Evolutionary conservation across 2,113 vertebrate genomes (phyloP), one percentile per base, ranked within the genome.

Genomic region (Cryptotis parvus): DNA sequence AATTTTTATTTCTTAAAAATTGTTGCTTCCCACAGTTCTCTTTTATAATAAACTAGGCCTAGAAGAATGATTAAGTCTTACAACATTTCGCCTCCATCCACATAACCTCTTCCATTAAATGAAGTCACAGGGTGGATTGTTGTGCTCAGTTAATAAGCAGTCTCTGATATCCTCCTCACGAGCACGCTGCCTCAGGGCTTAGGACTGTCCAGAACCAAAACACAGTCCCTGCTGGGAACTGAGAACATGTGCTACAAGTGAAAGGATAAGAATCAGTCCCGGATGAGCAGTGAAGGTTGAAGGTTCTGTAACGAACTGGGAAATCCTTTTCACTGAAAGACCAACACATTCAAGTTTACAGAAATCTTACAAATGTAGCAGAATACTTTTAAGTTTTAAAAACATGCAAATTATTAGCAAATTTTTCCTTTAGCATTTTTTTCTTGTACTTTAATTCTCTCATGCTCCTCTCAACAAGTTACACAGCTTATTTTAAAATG

Each of bases 71-170:
- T 80, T 77, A 43, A 65, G 41, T 61, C 8, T 90, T n/a, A 35
- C 7, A 75, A n/a, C 37, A 35, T 35, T 73, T 24, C 65, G 75
- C 7, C 78, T 37, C 39, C 78, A 82, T 82, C 75, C 66, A 85
- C 65, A 74, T 68, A 43, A 11, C 11, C 41, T 87, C 37, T 92
- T 78, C 37, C 41, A 66, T 63, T 82, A 76, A 93, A 84, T 94
- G 82, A 94, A 94, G 81, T 96, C 92, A 95, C 37, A 39, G 88
- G 12, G 43, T 84, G 76, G 33, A 31, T 26, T 77, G 55, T 77
- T 37, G 74, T 73, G 72, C 76, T 78, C 84, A 69, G 72, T 91
- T 91, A 94, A 69, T 87, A 93, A 94, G 65, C 49, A 84, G 52
- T 1, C 72, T 85, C 37, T 58, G 78, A 73, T 82, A 55, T 75